A percentile compares a stretch with the other conserved stretches of the same genome.
Conservation (phyloP, 2,113 vertebrate species). For the Gobiocypris rarus region DNA sequence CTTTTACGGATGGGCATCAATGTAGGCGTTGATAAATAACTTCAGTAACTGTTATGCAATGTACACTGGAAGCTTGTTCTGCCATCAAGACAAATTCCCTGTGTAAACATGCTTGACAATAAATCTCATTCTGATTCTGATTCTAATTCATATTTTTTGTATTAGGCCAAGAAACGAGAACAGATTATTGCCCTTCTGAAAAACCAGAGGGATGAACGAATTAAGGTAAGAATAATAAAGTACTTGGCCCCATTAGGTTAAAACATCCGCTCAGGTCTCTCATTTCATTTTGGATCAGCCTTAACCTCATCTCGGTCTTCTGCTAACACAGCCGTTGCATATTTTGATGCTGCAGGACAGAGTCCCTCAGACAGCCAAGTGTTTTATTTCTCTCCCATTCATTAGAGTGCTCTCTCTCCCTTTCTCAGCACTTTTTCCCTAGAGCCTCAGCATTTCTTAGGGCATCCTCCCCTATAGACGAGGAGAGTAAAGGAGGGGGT, state of each 20-base stretch:
- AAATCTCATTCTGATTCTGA: no score
- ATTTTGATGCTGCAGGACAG: constrained; percentile 41
- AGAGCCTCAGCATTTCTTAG: constrained; percentile 74
- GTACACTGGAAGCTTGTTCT: neutral
- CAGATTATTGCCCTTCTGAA: constrained; percentile 75
- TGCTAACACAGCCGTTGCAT: constrained; percentile 34
- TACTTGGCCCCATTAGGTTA: neutral
- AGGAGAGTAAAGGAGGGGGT: constrained; percentile 11
- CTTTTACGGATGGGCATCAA: neutral
- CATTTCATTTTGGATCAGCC: neutral
- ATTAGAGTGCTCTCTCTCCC: constrained; percentile 56
- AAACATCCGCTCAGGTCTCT: neutral
- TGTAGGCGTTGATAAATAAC: neutral
- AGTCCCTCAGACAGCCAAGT: constrained; percentile 50
- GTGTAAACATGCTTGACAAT: no score
- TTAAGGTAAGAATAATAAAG: constrained; percentile 65
- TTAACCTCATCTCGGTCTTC: constrained; percentile 18
- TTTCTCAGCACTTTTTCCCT: constrained; percentile 64
- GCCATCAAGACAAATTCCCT: no score
- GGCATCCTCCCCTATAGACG: neutral
- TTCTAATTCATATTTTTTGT: neutral
- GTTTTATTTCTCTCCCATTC: constrained; percentile 61
- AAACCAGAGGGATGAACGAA: constrained; percentile 78
- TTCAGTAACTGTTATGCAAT: neutral
- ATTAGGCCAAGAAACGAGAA: constrained; percentile 74